Base-by-base conservation (phyloP, 2,888 invertebrate genomes). In the Drosophila kokeensis region DNA sequence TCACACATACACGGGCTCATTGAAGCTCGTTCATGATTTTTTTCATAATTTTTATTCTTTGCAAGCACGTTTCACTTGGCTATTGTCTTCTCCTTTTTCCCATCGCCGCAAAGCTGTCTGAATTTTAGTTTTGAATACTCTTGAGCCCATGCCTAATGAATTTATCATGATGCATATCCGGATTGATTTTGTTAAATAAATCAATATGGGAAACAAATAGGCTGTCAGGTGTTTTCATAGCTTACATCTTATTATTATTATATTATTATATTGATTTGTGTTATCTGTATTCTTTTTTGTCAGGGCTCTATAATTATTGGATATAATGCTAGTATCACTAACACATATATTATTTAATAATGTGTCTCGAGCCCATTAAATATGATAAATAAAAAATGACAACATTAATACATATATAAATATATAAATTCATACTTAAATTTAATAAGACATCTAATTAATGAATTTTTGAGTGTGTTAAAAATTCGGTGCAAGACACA, bases 11-110 rank as follows among this genome's bases (percentile, higher is more conserved):
- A 32, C 2, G 10, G 40, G 58, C 54, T 76, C 59, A 64, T 76
- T 76, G 61, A 80, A 67, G 78, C 81, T 74, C 59, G 74, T 70
- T 80, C 75, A 80, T 80, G 63, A 81, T 75, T 79, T 48, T 58
- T 50, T 53, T 45, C 45, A 59, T 75, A 49, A 52, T 73, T 69
- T 72, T 75, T 65, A 79, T 74, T 77, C 76, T 78, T 73, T 55
- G 34, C 79, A 60, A 73, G 68, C 79, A 79, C 76, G 79, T 79
- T 76, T 79, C 63, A 61, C 53, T 75, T 73, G 32, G 53, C 73
- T 69, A 81, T 81, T 81, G 75, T 78, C 48, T 76, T 62, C 24
- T 45, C 24, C 15, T 15, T 15, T 36, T 45, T 45, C 21, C 73
- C 68, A 68, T 67, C 60, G 53, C 36, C 59, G 59, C 52, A 67